Conservation (phyloP, 1,140 invertebrate species). For the Paramacrobiotus metropolitanus region DNA sequence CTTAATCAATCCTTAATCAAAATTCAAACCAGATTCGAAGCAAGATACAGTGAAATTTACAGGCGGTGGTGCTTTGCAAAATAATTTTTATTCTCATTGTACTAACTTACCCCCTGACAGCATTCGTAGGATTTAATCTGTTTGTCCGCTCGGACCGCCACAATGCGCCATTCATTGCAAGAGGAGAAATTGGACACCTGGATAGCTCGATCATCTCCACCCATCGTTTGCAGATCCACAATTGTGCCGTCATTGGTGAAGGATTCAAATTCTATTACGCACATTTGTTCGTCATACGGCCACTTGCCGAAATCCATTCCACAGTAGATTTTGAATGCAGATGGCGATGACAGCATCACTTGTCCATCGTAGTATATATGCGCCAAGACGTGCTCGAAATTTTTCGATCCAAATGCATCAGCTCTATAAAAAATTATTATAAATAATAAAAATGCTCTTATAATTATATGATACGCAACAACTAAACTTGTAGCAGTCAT, state of each 20-base stretch:
- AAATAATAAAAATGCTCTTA: neutral
- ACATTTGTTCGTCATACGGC: slow-evolving; percentile 92
- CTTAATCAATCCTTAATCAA: too few species aligned
- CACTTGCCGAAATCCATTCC: slow-evolving; percentile 3
- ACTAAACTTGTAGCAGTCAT: too few species aligned
- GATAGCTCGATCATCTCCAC: neutral
- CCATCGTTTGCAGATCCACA: neutral
- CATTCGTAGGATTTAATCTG: neutral
- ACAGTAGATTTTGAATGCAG: slow-evolving; percentile 1
- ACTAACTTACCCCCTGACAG: neutral
- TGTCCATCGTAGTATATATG: neutral
- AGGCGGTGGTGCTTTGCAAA: neutral
- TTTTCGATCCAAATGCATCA: neutral
- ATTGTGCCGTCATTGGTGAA: slow-evolving; percentile 79
- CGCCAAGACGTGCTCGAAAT: neutral
- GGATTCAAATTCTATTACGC: slow-evolving; percentile 96
- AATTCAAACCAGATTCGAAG: too few species aligned
- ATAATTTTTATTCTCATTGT: too few species aligned
- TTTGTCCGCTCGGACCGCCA: neutral
- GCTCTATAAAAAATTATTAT: neutral
- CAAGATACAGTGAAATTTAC: neutral
- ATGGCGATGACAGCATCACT: neutral
- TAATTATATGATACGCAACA: neutral
- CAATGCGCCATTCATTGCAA: neutral
- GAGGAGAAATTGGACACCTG: neutral